These are phyloP conservation scores for Lophotriccus pileatus DNA, from an alignment of 2,797 vertebrate species.

Conservation along the genomic window DNA sequence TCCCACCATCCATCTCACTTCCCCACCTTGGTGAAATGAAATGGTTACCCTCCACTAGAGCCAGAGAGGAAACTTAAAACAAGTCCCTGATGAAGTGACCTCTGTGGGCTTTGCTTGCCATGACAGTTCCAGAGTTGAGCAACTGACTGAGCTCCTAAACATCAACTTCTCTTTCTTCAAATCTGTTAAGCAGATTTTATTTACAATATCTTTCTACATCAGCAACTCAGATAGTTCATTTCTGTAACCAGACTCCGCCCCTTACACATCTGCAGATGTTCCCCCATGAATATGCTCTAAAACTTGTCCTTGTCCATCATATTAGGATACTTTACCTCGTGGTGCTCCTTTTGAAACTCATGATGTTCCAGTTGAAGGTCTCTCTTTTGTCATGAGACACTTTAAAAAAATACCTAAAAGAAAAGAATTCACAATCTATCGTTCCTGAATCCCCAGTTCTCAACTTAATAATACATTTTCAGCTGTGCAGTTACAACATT, in stretches of 20 bases:
- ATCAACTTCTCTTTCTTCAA: not conserved
- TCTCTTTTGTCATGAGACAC: not conserved
- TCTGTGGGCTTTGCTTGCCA: fast-evolving
- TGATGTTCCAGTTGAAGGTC: not conserved
- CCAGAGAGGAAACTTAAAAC: not conserved
- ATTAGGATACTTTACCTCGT: not conserved
- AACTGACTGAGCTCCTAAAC: not conserved
- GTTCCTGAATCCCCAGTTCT: conserved; percentile 47
- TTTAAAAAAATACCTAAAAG: not conserved
- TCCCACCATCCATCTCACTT: not conserved
- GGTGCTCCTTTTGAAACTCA: not conserved
- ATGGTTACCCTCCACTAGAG: not conserved
- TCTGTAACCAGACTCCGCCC: not conserved
- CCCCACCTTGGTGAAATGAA: not conserved
- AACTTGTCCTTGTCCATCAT: not conserved
- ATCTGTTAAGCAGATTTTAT: not conserved
- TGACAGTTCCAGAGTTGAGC: not conserved
- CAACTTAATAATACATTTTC: conserved; percentile 59
- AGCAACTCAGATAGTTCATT: not conserved
- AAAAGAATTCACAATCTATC: not conserved
- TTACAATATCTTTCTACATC: not conserved
- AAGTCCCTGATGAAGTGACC: not conserved
- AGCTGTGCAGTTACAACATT: conserved; percentile 54
- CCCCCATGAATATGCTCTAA: not conserved
- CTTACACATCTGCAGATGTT: not conserved